A percentile compares a stretch with the other conserved stretches of the same genome.
Conservation (phyloP, 2,113 vertebrate genomes). For the Microcebus murinus region DNA sequence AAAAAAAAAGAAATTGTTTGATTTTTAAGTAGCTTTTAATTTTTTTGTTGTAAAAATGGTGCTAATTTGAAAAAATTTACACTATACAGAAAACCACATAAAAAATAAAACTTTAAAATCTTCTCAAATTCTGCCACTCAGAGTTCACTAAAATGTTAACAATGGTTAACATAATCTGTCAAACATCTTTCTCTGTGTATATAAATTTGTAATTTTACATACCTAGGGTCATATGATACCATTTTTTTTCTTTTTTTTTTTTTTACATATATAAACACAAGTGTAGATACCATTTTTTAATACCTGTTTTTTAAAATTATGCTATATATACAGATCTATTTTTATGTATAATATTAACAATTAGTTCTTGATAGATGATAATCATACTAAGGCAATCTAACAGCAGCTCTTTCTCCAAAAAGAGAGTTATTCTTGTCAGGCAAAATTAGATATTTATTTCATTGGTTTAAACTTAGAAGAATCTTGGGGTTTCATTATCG, state of each 20-base stretch:
- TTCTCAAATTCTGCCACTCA: background rate
- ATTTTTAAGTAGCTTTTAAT: conserved; percentile 13
- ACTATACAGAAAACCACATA: background rate
- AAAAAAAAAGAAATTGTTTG: background rate
- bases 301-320: background rate
- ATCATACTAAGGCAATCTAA: conserved; percentile 10
- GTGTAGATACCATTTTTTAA: background rate
- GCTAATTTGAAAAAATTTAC: background rate
- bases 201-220: background rate
- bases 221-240: background rate
- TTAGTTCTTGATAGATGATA: conserved; percentile 29
- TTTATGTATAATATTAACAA: background rate
- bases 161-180: background rate
- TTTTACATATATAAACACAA: too few species aligned
- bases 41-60: conserved; percentile 24
- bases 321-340: background rate
- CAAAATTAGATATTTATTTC: conserved; percentile 38
- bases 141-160: conserved; percentile 38
- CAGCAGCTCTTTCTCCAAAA: conserved; percentile 1
- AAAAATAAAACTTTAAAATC: background rate
- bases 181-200: background rate
- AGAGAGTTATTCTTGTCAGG: background rate
- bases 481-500: conserved; percentile 6
- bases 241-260: too few species aligned
- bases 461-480: conserved; percentile 1